phyloP scores from a whole-genome alignment of 2,113 vertebrate genomes.

The Salvelinus sp. region DNA sequence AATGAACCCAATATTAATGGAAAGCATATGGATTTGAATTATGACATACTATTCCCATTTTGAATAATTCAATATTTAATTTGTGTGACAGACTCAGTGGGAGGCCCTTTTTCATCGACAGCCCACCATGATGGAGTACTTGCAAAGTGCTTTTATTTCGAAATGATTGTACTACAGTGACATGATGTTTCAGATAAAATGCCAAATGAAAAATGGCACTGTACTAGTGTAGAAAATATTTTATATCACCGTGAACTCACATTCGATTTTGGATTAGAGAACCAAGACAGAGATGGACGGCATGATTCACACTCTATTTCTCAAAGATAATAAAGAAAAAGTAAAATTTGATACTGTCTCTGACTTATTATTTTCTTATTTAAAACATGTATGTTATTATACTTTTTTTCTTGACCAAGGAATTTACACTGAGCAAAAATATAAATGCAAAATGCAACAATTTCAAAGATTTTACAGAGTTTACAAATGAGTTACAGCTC shows the following conservation, averaged over 20 bases:
- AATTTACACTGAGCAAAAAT: conserved; percentile 42
- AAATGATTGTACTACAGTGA: not conserved
- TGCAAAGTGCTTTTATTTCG: conserved; percentile 9
- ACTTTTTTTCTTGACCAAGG: conserved; percentile 17
- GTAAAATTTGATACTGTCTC: too few species aligned
- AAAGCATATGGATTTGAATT: not conserved
- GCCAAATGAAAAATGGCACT: not conserved
- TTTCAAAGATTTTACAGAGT: too few species aligned
- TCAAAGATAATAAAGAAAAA: too few species aligned
- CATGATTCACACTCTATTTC: too few species aligned
- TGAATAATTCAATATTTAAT: not conserved
- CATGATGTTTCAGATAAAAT: conserved; percentile 3
- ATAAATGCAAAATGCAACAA: too few species aligned
- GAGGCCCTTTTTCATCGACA: not conserved
- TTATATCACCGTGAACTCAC: too few species aligned
- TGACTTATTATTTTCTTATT: too few species aligned
- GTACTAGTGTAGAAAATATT: not conserved
- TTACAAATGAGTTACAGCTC: too few species aligned
- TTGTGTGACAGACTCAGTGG: not conserved
- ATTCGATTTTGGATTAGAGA: too few species aligned
- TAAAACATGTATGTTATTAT: conserved; percentile 55
- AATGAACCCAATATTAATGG: not conserved
- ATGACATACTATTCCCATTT: not conserved
- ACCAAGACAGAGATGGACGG: too few species aligned
- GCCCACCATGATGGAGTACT: not conserved